Conservation (phyloP, 2,888 invertebrate species). For the Pedicia rivosa region DNA sequence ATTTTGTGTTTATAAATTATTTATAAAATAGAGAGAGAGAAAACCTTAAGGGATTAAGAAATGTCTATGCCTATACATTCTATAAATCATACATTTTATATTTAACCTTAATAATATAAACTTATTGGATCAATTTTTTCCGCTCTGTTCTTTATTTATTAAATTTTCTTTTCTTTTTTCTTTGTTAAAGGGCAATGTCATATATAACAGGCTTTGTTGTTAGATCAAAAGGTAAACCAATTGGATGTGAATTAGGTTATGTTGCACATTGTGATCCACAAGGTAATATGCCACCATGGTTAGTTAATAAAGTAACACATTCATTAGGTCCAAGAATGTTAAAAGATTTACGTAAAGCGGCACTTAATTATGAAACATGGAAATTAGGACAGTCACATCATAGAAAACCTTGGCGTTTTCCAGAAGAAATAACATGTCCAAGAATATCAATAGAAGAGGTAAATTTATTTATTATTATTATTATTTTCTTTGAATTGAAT, state of each 20-base stretch:
- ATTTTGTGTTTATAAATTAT: too few relatives aligned
- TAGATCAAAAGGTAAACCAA: conserved; percentile 32
- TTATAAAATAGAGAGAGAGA: too few relatives aligned
- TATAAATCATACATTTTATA: too few relatives aligned
- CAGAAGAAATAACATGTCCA: conserved; percentile 63
- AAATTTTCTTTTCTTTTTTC: too few relatives aligned
- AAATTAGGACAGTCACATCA: conserved; percentile 57
- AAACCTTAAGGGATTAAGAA: too few relatives aligned
- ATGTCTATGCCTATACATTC: too few relatives aligned
- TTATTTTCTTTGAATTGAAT: conserved; percentile 2
- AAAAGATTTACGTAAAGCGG: conserved; percentile 65
- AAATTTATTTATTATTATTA: conserved; percentile 6
- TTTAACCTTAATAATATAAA: too few relatives aligned
- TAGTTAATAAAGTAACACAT: conserved; percentile 69
- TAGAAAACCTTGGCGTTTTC: conserved; percentile 75
- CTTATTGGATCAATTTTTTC: too few relatives aligned
- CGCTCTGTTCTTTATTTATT: too few relatives aligned
- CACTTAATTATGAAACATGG: conserved; percentile 68
- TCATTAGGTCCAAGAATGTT: conserved; percentile 75
- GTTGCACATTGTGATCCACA: conserved; percentile 81
- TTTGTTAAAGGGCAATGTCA: conserved; percentile 37
- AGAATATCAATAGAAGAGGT: conserved; percentile 48
- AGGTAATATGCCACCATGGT: conserved; percentile 75
- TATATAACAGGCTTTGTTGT: conserved; percentile 52
- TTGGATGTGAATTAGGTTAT: conserved; percentile 70